Evolutionary conservation across 2,797 vertebrate species (phyloP), one percentile per base, ranked within the genome.

Genomic region (Sebastes taczanowskii): DNA sequence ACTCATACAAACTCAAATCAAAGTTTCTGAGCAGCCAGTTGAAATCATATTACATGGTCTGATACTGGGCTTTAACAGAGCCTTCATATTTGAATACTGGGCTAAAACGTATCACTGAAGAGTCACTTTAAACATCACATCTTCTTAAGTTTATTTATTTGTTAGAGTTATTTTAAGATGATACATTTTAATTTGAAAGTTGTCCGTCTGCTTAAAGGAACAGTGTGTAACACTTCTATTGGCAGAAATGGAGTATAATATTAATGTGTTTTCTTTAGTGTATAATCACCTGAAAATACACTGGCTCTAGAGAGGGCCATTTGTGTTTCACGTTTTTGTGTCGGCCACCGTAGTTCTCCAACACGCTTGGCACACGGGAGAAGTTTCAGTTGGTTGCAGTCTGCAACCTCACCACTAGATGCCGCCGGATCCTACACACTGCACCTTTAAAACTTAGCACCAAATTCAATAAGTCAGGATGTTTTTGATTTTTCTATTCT

Each of bases 41-140:
- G 83, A 91, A 95, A 92, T 94, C 92, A 69, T 78, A 85, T 95
- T 94, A 91, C 84, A 94, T 81, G 91, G 88, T 91, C 58, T 87
- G 77, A 93, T 85, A 75, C 69, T 84, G 83, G 83, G 74, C 64
- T 78, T 66, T 52, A 72, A 80, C 53, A 63, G 83, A 11, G 74
- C 74, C 56, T 60, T n/a, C 0, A 23, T 69, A 46, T 90, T 88
- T 87, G 59, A 94, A 86, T 83, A 72, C 64, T 85, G 53, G 16
- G 75, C 81, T 66, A 86, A 68, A 79, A 78, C 86, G 52, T 62
- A 72, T 78, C 64, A 22, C 38, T 71, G 66, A 75, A 59, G 65
- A 77, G 46, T 67, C 52, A 59, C n/a, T 60, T 74, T 34, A 49
- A 78, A 80, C n/a, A 25, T 18, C 11, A 65, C 5, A 60, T 27